Evolutionary conservation across 2,113 vertebrate genomes (phyloP), one percentile per base, ranked within the genome.

Genomic region (Corythoichthys intestinalis): DNA sequence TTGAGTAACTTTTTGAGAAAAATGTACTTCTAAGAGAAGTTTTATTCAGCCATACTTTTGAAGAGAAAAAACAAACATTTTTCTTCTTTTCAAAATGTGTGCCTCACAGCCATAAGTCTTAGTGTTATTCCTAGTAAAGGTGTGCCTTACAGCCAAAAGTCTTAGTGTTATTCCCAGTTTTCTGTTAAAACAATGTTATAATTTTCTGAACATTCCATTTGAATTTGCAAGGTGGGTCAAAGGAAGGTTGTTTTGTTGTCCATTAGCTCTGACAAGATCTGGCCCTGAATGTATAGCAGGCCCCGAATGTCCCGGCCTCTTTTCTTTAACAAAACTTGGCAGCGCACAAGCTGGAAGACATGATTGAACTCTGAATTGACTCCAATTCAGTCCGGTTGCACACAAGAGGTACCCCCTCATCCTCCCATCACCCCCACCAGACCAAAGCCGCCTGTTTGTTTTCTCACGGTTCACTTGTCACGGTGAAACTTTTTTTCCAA

Each of bases 361-460:
- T 63, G 60, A 63, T 63, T 63, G 60, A 63, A 63, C 39, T 63
- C 60, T 63, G 60, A 63, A 63, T 63, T 63, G 60, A 63, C 60
- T 47, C 15, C 20, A 28, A 20, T 63, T 47, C 41, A 28, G 41
- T 62, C 39, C 9, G 10, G 9, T 38, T 8, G 9, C 10, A 62
- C 57, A 39, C 35, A 15, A 59, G 38, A 41, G 39, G 58, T 41
- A 39, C 13, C 6, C 50, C 58, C 28, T 41, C 54, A 13, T 6
- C 34, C 10, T 3, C 5, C 1, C 54, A 28, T 11, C 37, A 41
- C 38, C 41, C 3, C 5, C 54, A 4, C 34, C 34, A 11, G 6
- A 41, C 39, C 39, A 41, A 41, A 41, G 47, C 47, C 28, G 50
- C 10, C 11, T 63, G 60, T 63, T 63, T 63, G 60, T 63, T 47